Evolutionary conservation across 2,888 invertebrate genomes (phyloP).

Genomic region (Drosophila fungiperda): DNA sequence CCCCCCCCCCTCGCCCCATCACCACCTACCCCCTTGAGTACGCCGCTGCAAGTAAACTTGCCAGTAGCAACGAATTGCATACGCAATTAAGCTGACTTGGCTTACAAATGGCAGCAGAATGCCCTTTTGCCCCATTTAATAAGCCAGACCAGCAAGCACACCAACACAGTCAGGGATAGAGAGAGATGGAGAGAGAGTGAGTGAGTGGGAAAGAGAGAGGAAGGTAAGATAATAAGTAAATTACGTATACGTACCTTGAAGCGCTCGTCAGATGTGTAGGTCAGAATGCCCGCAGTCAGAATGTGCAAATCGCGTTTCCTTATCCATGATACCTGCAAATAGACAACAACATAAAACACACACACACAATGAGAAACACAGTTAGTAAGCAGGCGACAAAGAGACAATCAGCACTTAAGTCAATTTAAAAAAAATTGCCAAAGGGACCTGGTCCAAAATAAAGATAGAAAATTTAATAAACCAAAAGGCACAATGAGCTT

Average conservation of each 20-base stretch:
- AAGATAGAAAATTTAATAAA: slow-evolving; percentile 74
- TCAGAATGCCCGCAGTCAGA: slow-evolving; percentile 92
- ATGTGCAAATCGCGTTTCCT: slow-evolving; percentile 95
- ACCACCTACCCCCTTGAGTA: background rate
- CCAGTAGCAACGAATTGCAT: slow-evolving; percentile 61
- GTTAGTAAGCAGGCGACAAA: slow-evolving; percentile 23
- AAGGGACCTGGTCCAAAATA: slow-evolving; percentile 39
- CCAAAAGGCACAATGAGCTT: slow-evolving; percentile 68
- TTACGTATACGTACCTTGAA: slow-evolving; percentile 88
- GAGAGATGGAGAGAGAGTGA: background rate
- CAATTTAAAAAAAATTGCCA: slow-evolving; percentile 70
- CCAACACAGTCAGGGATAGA: background rate
- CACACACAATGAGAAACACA: slow-evolving; percentile 6
- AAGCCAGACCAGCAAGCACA: slow-evolving; percentile 35
- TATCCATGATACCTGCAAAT: slow-evolving; percentile 92
- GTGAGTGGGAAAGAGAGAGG: background rate
- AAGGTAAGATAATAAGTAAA: slow-evolving; percentile 35
- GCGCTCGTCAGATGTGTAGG: slow-evolving; percentile 94
- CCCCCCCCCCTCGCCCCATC: no score
- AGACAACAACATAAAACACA: slow-evolving; percentile 25
- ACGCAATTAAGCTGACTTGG: slow-evolving; percentile 74
- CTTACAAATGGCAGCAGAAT: slow-evolving; percentile 58
- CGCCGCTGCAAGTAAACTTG: background rate
- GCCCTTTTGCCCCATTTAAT: slow-evolving; percentile 63
- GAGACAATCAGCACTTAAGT: slow-evolving; percentile 64